These are phyloP conservation scores for Andrena chrysosceles DNA, from an alignment of 2,888 invertebrate genomes.

Conservation along the genomic window DNA sequence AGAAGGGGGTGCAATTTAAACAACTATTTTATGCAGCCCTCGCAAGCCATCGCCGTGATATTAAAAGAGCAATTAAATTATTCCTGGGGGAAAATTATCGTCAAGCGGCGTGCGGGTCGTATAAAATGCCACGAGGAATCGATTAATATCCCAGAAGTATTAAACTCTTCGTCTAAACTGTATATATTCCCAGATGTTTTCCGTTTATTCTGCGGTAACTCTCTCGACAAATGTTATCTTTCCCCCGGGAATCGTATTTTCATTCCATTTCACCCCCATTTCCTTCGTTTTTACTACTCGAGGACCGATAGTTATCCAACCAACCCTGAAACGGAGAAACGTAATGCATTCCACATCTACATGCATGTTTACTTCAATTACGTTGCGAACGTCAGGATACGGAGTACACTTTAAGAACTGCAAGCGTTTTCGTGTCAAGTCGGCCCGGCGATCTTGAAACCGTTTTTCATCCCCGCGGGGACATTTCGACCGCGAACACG, in stretches of 20 bases:
- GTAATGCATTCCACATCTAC: not conserved
- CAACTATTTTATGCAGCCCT: not conserved
- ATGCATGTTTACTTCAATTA: conserved; percentile 17
- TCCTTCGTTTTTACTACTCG: not conserved
- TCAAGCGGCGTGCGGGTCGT: too few relatives aligned
- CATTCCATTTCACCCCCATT: conserved; percentile 43
- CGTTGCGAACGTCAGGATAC: not conserved
- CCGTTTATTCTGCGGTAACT: conserved; percentile 1
- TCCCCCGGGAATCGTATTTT: conserved; percentile 35
- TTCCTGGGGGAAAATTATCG: not conserved
- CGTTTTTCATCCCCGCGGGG: not conserved
- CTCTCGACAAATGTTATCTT: conserved; percentile 8
- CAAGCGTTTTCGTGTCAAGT: not conserved
- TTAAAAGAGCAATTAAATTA: not conserved
- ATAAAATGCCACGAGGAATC: too few relatives aligned
- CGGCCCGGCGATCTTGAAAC: not conserved
- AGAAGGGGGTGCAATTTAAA: not conserved
- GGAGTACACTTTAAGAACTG: not conserved
- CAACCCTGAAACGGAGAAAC: not conserved
- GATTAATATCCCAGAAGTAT: not conserved
- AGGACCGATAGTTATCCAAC: not conserved
- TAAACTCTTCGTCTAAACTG: not conserved
- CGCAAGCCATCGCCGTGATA: not conserved
- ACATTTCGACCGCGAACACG: not conserved
- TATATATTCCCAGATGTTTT: not conserved